Conservation (phyloP, 2,888 invertebrate species). For the Invenusta paracnida region DNA sequence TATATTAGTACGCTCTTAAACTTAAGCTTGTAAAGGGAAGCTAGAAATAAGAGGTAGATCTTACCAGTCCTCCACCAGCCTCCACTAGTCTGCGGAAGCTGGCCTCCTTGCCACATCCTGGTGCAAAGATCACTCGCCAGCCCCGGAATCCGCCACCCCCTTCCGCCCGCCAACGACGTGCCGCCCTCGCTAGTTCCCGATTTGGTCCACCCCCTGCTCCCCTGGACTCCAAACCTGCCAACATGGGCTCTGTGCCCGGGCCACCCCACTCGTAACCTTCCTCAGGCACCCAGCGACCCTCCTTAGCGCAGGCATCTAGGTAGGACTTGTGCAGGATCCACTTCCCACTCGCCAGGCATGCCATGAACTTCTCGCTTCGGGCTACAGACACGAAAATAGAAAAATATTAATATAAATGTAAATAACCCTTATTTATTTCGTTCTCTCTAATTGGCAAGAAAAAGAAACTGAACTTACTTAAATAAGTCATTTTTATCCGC, state of each 20-base stretch:
- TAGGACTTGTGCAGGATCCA: constrained; percentile 81
- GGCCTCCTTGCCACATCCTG: constrained; percentile 66
- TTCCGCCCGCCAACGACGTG: constrained; percentile 20
- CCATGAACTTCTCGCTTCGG: constrained; percentile 79
- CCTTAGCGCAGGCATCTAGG: constrained; percentile 68
- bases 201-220: not conserved
- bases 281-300: constrained; percentile 63
- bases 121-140: constrained; percentile 64
- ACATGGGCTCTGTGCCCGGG: constrained; percentile 26
- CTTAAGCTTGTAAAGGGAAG: too few species aligned
- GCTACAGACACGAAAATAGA: not conserved
- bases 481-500: too few species aligned
- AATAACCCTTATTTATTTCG: too few species aligned
- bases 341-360: constrained; percentile 78
- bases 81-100: constrained; percentile 70
- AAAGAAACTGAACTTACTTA: too few species aligned
- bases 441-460: too few species aligned
- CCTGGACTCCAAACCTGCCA: not conserved
- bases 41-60: too few species aligned
- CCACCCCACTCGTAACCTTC: constrained; percentile 48
- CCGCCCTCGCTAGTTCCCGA: constrained; percentile 34
- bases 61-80: constrained; percentile 73
- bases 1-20: too few species aligned
- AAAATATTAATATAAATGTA: not conserved
- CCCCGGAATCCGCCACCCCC: constrained; percentile 55